Base-by-base conservation (phyloP, 2,888 invertebrate genomes). In the Dolichopus griseipennis region DNA sequence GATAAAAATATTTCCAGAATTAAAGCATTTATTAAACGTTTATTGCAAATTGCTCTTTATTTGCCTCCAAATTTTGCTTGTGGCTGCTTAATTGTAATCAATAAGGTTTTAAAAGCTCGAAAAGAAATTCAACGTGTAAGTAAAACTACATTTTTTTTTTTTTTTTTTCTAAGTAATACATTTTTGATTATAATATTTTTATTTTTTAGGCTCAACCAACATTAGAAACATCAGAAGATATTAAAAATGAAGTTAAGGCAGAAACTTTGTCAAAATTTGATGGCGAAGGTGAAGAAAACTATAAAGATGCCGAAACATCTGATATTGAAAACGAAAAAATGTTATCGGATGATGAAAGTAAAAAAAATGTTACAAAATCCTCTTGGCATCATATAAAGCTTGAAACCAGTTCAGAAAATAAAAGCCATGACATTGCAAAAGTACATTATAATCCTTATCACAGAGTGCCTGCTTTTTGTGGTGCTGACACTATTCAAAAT, bases 401-500 rank as follows among this genome's bases (percentile, higher is more conserved):
- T 3, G 27, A 22, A 22, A 0, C 21, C 27, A 1, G 12, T 27
- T 18, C 33, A 33, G 37, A 65, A 9, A 61, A 83, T 74, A 80
- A 82, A 73, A 71, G 83, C 20, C 83, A 81, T 74, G 82, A 80
- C 69, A 80, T 84, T 82, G 78, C 79, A 1, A 77, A 82, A 66
- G 81, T 81, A 0, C 82, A 81, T 33, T 93, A 91, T 78, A 86
- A 89, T 79, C 88, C 91, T 0, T 81, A 84, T 69, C 83, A 87
- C 33, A 86, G 97, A 34, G 97, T 97, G 82, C 97, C 98, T 0
- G 79, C 90, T 20, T 93, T 87, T 83, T 89, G 92, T 15, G 91
- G 92, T 37, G 93, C 92, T 0, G 86, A 89, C 64, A 84, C 85
- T 68, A 84, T 89, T 0, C 85, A 89, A 0, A 87, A 89, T 70